phyloP scores from a whole-genome alignment of 2,888 invertebrate genomes.

The Antheraea yamamai region DNA sequence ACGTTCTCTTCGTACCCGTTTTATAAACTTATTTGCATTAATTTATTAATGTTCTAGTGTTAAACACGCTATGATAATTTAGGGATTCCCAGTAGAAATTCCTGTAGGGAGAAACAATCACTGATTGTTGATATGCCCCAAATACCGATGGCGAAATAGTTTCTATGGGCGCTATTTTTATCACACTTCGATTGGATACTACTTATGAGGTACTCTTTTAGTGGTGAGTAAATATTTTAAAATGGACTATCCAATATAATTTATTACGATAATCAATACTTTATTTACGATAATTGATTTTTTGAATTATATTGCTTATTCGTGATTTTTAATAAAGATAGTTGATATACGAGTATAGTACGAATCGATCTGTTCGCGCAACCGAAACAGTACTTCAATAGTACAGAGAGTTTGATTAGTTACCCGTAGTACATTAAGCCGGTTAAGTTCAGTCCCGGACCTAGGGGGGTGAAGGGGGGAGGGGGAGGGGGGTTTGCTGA shows the following conservation, averaged over 20 bases:
- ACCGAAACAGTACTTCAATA: background rate
- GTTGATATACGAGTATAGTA: background rate
- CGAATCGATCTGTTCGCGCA: background rate
- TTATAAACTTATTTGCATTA: background rate
- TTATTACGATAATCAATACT: background rate
- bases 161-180: slow-evolving; percentile 37
- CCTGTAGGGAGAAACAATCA: slow-evolving; percentile 39
- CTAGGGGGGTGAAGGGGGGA: too few relatives aligned
- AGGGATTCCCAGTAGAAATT: slow-evolving; percentile 32
- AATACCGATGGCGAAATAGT: slow-evolving; percentile 51
- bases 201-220: slow-evolving; percentile 2
- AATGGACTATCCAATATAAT: slow-evolving; percentile 7
- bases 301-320: background rate
- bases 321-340: too few relatives aligned
- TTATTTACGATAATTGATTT: background rate
- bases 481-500: too few relatives aligned
- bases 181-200: slow-evolving; percentile 14
- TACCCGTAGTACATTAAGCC: too few relatives aligned
- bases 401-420: background rate
- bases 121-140: slow-evolving; percentile 48
- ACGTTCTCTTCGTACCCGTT: background rate
- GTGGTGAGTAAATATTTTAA: slow-evolving; percentile 3
- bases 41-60: background rate
- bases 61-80: background rate
- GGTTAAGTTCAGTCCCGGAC: too few relatives aligned